These are phyloP conservation scores for Ophion obscuratus DNA, from an alignment of 2,888 invertebrate genomes.

Conservation along the genomic window DNA sequence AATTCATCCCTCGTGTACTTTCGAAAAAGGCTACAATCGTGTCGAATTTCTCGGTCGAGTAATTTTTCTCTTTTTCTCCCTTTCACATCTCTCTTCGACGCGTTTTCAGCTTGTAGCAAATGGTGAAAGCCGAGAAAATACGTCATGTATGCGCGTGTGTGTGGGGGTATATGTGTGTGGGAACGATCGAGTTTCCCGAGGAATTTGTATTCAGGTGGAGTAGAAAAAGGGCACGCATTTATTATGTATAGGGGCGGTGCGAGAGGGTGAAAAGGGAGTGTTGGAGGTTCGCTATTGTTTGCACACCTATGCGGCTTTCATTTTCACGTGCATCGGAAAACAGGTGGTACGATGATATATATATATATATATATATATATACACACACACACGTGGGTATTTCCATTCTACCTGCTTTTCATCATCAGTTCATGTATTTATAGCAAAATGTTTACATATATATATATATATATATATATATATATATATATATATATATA, in stretches of 20 bases:
- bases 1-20: constrained; percentile 14
- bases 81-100: background rate
- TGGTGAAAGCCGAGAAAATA: constrained; percentile 40
- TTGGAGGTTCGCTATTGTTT: constrained; percentile 55
- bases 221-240: constrained; percentile 26
- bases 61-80: constrained; percentile 22
- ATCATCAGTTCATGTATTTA: too few relatives aligned
- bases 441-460: too few relatives aligned
- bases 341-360: constrained; percentile 51
- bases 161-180: background rate
- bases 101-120: constrained; percentile 15
- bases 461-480: too few relatives aligned
- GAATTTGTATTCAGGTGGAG: constrained; percentile 58
- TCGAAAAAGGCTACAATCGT: constrained; percentile 33
- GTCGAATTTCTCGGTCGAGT: constrained; percentile 58
- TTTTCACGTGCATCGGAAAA: constrained; percentile 45
- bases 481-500: too few relatives aligned
- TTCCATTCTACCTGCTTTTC: too few relatives aligned
- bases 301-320: constrained; percentile 50
- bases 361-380: background rate
- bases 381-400: background rate
- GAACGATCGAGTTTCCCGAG: constrained; percentile 58
- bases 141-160: constrained; percentile 2
- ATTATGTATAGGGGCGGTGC: constrained; percentile 23
- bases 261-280: constrained; percentile 37